Conservation (phyloP, 2,888 invertebrate genomes). For the Patella ulyssiponensis region DNA sequence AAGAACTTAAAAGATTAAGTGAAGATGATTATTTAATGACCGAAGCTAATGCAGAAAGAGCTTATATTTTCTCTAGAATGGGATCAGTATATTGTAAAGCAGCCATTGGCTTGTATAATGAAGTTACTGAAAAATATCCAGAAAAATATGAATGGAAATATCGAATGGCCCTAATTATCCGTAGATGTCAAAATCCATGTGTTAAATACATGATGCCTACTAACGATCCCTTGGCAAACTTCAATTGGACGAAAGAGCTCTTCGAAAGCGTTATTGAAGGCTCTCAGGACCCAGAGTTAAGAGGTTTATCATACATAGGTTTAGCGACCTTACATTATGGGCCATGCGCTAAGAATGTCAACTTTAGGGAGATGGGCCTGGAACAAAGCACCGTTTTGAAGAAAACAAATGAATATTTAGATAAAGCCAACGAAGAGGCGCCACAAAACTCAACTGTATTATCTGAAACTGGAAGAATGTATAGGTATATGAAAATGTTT, state of each 20-base stretch:
- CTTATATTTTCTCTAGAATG: background rate
- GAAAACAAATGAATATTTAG: background rate
- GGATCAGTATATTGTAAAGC: background rate
- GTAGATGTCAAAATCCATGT: background rate
- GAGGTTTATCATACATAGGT: background rate
- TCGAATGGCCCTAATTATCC: background rate
- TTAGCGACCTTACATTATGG: background rate
- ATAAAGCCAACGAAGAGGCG: background rate
- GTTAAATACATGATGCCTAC: background rate
- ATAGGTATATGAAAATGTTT: background rate
- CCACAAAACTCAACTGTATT: background rate
- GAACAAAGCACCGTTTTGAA: background rate
- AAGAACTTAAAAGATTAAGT: background rate
- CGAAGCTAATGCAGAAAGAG: constrained; percentile 1
- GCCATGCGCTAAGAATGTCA: background rate
- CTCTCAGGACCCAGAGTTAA: background rate
- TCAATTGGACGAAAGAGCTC: background rate
- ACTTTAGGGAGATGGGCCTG: background rate
- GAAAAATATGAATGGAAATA: constrained; percentile 5
- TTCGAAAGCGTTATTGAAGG: background rate
- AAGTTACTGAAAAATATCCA: background rate
- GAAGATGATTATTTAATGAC: background rate
- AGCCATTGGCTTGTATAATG: background rate
- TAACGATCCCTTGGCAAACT: background rate
- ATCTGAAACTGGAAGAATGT: background rate